phyloP scores from a whole-genome alignment of 1,140 invertebrate species.

The Pogonognathellus flavescens region DNA sequence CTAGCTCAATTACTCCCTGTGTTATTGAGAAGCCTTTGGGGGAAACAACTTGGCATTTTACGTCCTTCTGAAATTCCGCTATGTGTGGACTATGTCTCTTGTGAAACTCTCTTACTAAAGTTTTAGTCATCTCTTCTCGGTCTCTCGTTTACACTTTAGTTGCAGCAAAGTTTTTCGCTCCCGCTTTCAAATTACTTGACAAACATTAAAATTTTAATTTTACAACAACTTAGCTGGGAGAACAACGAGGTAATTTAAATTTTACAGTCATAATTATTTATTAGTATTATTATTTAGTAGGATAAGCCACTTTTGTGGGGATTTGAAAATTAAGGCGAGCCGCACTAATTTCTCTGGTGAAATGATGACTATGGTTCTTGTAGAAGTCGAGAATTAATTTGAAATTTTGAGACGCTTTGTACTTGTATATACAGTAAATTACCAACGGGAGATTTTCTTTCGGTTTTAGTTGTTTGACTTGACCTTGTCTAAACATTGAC shows the following conservation, averaged over 20 bases:
- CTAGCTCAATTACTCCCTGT: conserved; percentile 50
- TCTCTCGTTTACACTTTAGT: neutral
- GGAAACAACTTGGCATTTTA: conserved; percentile 51
- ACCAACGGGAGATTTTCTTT: neutral
- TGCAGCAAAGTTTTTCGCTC: conserved; percentile 7
- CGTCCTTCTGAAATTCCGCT: conserved; percentile 36
- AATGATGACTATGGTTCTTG: no score
- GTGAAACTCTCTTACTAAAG: neutral
- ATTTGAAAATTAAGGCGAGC: no score
- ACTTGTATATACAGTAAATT: no score
- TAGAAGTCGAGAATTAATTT: no score
- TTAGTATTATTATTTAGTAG: conserved; percentile 18
- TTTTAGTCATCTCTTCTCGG: conserved; percentile 25
- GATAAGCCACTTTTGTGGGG: neutral
- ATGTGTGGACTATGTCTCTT: neutral
- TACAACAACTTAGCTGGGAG: neutral
- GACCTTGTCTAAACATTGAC: conserved; percentile 62
- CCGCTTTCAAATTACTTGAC: neutral
- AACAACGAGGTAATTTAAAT: conserved; percentile 20
- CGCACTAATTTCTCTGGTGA: neutral
- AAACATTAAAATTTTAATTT: conserved; percentile 23
- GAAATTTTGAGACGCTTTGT: no score
- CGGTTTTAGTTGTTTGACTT: conserved; percentile 19
- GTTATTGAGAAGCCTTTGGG: conserved; percentile 50
- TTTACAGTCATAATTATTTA: neutral